Evolutionary conservation across 2,797 vertebrate species (phyloP), one percentile per base, ranked within the genome.

Genomic region (Typhlichthys eigenmanni): DNA sequence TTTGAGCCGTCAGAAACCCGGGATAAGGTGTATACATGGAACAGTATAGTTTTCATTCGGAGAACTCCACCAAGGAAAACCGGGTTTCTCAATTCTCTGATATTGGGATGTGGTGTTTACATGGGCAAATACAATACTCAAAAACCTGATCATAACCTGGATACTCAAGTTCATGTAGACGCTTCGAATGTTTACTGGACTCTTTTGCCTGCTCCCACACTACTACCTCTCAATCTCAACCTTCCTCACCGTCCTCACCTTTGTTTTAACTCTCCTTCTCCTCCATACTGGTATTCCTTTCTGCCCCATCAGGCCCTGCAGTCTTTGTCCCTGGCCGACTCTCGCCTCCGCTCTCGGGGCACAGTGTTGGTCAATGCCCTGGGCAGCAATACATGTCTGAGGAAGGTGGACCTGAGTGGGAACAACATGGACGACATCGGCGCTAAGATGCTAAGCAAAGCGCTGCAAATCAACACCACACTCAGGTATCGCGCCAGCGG

Each of bases 361-460:
- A 95, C 94, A 7, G 91, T 96, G 82, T 88, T 97, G 65, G 93
- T 97, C 71, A 97, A 97, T 1, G 94, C 95, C 8, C 87, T 97
- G 69, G 95, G 95, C 65, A 96, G 95, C 87, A 97, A 96, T 80
- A 93, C 94, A 13, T 96, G 95, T 74, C 87, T 97, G 78, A 92
- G 92, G 51, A 95, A 94, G 75, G 93, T 97, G 77, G 95, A 97
- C 71, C 91, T 97, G 68, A 96, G 94, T 0, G 95, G 95, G 38
- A 97, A 97, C 55, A 86, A 87, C 83, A 93, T 97, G 93, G 95
- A 95, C 2, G 95, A 97, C 84, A 93, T 95, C 0, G 95, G 95
- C n/a, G 95, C 95, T 57, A 95, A 96, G 90, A 96, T 97, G 95
- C 87, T 97, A 60, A 95, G 95, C 72, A 97, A 97, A 85, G 95